These are phyloP conservation scores for Erannis defoliaria DNA, from an alignment of 2,888 invertebrate species.

Conservation along the genomic window DNA sequence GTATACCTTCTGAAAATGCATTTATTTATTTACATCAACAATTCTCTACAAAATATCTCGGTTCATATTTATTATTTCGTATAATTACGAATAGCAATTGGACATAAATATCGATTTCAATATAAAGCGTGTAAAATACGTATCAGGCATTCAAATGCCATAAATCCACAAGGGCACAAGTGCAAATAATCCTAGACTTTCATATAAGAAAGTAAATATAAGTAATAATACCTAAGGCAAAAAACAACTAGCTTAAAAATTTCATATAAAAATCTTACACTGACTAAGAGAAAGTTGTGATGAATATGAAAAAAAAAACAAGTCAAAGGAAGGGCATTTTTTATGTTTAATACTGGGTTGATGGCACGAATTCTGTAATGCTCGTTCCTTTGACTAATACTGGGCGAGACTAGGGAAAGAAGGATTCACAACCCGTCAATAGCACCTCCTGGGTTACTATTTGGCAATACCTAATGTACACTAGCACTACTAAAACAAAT, in stretches of 20 bases:
- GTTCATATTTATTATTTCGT: constrained; percentile 69
- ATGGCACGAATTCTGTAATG: constrained; percentile 84
- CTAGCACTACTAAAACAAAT: constrained; percentile 44
- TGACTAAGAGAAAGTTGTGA: constrained; percentile 85
- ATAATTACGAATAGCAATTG: constrained; percentile 76
- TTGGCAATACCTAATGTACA: constrained; percentile 62
- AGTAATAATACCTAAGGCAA: constrained; percentile 83
- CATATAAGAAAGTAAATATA: constrained; percentile 82
- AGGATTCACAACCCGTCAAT: constrained; percentile 84
- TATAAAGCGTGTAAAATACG: constrained; percentile 82
- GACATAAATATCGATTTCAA: constrained; percentile 66
- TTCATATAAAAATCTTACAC: constrained; percentile 82
- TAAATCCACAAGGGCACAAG: constrained; percentile 87
- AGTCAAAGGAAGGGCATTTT: constrained; percentile 79
- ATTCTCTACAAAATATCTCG: constrained; percentile 78
- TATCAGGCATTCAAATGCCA: constrained; percentile 71
- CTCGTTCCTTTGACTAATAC: constrained; percentile 83
- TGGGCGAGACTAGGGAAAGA: constrained; percentile 80
- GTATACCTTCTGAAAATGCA: constrained; percentile 84
- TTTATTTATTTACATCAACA: constrained; percentile 82
- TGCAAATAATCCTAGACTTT: constrained; percentile 82
- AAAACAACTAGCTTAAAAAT: constrained; percentile 83
- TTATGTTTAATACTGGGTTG: constrained; percentile 81
- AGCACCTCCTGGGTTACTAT: constrained; percentile 76
- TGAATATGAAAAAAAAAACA: constrained; percentile 75